A percentile compares a stretch with the other conserved stretches of the same genome.
phyloP scores from a whole-genome alignment of 2,888 invertebrate genomes.

The Aelia acuminata region DNA sequence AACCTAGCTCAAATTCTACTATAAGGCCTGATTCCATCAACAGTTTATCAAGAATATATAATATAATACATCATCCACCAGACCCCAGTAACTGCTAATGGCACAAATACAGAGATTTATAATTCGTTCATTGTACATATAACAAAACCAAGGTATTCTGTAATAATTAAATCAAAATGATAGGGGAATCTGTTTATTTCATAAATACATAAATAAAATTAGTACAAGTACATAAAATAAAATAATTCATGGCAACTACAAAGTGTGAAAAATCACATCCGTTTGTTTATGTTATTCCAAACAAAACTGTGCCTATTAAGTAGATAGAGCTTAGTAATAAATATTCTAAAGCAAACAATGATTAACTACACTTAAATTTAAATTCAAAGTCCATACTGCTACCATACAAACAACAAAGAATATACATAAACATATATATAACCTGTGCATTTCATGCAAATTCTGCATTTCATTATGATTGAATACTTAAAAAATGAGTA shows the following conservation, averaged over 20 bases:
- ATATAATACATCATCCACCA: too few relatives aligned
- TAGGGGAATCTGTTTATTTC: slow-evolving; percentile 43
- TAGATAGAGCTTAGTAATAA: slow-evolving; percentile 33
- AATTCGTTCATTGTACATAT: too few relatives aligned
- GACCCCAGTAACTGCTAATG: too few relatives aligned
- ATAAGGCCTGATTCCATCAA: too few relatives aligned
- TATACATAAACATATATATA: slow-evolving; percentile 12
- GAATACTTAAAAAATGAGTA: slow-evolving; percentile 5
- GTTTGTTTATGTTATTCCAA: background rate
- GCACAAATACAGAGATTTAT: too few relatives aligned
- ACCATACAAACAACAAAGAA: background rate
- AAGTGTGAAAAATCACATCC: slow-evolving; percentile 15
- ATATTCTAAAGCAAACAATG: slow-evolving; percentile 34
- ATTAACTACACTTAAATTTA: slow-evolving; percentile 4
- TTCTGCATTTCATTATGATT: slow-evolving; percentile 29
- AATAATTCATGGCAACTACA: slow-evolving; percentile 24
- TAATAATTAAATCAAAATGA: background rate
- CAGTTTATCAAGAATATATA: too few relatives aligned
- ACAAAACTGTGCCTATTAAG: slow-evolving; percentile 27
- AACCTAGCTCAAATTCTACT: too few relatives aligned
- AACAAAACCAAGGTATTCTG: background rate
- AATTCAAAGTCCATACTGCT: background rate
- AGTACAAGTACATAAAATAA: slow-evolving; percentile 44
- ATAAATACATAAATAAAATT: slow-evolving; percentile 46
- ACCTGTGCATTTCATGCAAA: slow-evolving; percentile 36